Base-by-base conservation (phyloP, 2,113 vertebrate species). In the Maccullochella peelii region DNA sequence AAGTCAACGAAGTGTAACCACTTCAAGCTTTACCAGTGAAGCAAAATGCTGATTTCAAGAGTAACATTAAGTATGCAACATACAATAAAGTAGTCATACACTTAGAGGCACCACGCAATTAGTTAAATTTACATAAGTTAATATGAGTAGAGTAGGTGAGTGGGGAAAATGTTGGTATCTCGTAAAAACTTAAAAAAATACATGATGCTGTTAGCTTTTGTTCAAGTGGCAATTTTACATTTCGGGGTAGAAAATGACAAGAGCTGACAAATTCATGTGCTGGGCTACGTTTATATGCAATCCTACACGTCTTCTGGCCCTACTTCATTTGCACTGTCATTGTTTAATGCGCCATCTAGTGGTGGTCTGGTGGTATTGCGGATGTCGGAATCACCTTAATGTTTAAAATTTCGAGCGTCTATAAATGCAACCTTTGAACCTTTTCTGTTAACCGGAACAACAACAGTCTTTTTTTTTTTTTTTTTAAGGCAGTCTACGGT, bases 371-470 rank as follows among this genome's bases (percentile, higher is more conserved):
- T 20, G 11, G 0, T 30, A 2, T 3, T 3, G 6, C n/a, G 16
- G 18, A 8, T 15, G 23, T 27, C 23, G 0, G 14, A 47, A 66
- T 33, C 3, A 18, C 15, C 0, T 0, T 0, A 5, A 4, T 9
- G 0, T 0, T 57, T 0, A 14, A 42, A 76, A 0, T 11, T 90
- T 27, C 83, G 79, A 91, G 76, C 0, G 16, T 0, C 10, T 0
- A 0, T 55, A 25, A 93, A 94, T 4, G 82, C 86, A 86, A 20
- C 84, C 0, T 23, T 21, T 80, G 49, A 61, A 25, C 67, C 8
- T 27, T 8, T 0, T 7, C 2, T 1, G 1, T 21, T 4, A 86
- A 89, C 90, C 91, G 91, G 93, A 92, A 93, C 6, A 71, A 88
- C 23, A 92, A 91, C 69, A 74, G 1, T 6, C 21, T n/a, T n/a